Percentiles rank a stretch among this genome's conserved stretches.
Conservation (phyloP, 2,797 vertebrate species). For the Argyrosomus regius region DNA sequence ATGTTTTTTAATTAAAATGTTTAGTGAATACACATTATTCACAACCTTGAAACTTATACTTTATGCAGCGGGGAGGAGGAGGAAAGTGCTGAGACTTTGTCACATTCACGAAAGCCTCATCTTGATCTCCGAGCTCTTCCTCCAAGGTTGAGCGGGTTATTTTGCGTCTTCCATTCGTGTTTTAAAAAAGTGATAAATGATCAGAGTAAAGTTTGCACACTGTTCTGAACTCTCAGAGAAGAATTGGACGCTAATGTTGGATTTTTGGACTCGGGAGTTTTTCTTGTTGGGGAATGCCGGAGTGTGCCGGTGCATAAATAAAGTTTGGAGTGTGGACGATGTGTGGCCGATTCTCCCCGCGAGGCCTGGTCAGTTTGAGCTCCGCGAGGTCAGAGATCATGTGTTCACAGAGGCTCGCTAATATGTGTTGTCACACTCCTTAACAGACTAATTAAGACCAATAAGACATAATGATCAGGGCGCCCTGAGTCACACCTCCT, state of each 20-base stretch:
- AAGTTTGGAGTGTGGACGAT: not conserved
- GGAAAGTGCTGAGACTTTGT: conserved; percentile 50
- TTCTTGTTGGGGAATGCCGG: conserved; percentile 9
- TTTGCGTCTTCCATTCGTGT: conserved; percentile 25
- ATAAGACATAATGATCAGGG: conserved; percentile 32
- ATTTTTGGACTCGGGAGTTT: not conserved
- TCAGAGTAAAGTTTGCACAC: conserved; percentile 22
- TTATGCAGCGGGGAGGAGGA: conserved; percentile 40
- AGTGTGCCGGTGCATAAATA: conserved; percentile 45
- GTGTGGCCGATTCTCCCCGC: not conserved
- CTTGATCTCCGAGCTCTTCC: conserved; percentile 45
- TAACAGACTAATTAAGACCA: conserved; percentile 59
- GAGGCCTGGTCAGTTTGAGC: conserved; percentile 31
- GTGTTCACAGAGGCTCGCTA: conserved; percentile 35
- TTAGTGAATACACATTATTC: conserved; percentile 75
- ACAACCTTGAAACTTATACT: conserved; percentile 69
- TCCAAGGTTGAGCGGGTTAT: conserved; percentile 69
- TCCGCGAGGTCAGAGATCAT: conserved; percentile 23
- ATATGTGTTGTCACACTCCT: conserved; percentile 18
- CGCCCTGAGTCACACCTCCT: conserved; percentile 18
- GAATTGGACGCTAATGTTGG: not conserved
- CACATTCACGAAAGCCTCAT: conserved; percentile 54
- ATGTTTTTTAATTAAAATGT: conserved; percentile 79
- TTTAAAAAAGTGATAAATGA: conserved; percentile 60
- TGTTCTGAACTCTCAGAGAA: conserved; percentile 38